Base-by-base conservation (phyloP, 2,113 vertebrate species). In the Microcebus murinus region DNA sequence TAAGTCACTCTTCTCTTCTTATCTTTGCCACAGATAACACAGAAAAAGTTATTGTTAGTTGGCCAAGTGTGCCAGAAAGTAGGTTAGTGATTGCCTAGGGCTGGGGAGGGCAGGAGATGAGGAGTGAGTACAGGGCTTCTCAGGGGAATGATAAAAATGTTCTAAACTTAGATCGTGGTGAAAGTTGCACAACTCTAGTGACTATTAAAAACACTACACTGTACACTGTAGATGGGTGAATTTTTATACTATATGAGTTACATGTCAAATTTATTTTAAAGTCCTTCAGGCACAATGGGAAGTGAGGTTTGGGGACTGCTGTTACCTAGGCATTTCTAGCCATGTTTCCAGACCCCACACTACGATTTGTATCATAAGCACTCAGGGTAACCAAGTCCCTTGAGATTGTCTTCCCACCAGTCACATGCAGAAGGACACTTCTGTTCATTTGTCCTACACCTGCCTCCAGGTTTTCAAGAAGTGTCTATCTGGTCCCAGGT, bases 161-260 rank as follows among this genome's bases (percentile, higher is more conserved):
- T 92, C 73, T 79, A 84, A 91, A 95, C 39, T 93, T 95, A 77
- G 34, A n/a, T 57, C 79, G 42, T 87, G 87, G 76, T 27, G 45
- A 94, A n/a, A 21, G 12, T 61, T 90, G 83, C 52, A 67, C 36
- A 81, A 18, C 1, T 93, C 36, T 87, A 84, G 23, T 71, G 85
- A 79, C 55, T 59, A 82, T 76, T 95, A 39, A 94, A 96, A 97
- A 94, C 45, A 21, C 55, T 83, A 57, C 87, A 80, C 63, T 80
- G 4, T 88, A 55, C 27, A 57, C 94, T 81, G 83, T 81, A 65
- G 92, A 65, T 76, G 52, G 71, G 17, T 84, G 34, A 63, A 70
- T 95, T 97, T 68, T 95, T 79, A 92, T 81, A 10, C 31, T 17
- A 39, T 29, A 57, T 94, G n/a, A 50, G 25, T 89, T 71, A 57